Conservation (phyloP, 2,888 invertebrate genomes). For the Chaetoderma sp. region DNA sequence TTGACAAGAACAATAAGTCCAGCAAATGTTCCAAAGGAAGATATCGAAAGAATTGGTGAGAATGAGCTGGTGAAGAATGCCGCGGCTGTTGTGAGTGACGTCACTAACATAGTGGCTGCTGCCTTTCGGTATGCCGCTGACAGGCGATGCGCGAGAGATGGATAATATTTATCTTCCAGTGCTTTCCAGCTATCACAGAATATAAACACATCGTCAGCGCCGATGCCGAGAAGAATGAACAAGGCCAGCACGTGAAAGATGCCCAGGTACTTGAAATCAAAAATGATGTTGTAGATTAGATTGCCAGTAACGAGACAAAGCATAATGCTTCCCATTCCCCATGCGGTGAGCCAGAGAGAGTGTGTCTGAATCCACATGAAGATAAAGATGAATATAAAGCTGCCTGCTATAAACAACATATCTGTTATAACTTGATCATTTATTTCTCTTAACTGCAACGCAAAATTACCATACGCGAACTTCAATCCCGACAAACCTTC, state of each 20-base stretch:
- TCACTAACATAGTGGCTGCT: slow-evolving; percentile 27
- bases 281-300: slow-evolving; percentile 10
- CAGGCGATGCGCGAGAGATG: neutral
- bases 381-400: slow-evolving; percentile 16
- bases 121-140: slow-evolving; percentile 25
- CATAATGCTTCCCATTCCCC: slow-evolving; percentile 12
- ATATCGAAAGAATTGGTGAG: slow-evolving; percentile 36
- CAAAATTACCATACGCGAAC: slow-evolving; percentile 1
- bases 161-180: neutral
- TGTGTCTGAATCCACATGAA: slow-evolving; percentile 19
- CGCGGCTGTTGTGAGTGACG: slow-evolving; percentile 29
- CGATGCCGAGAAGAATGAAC: slow-evolving; percentile 23
- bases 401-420: slow-evolving; percentile 15
- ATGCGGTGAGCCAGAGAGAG: slow-evolving; percentile 18
- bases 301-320: slow-evolving; percentile 10
- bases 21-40: slow-evolving; percentile 39
- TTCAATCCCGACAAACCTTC: too few relatives aligned
- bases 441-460: slow-evolving; percentile 4
- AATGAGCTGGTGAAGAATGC: slow-evolving; percentile 38
- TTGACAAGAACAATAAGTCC: slow-evolving; percentile 34
- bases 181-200: slow-evolving; percentile 32
- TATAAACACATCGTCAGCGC: slow-evolving; percentile 24
- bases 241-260: slow-evolving; percentile 21
- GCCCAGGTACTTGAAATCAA: slow-evolving; percentile 23
- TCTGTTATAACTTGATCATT: slow-evolving; percentile 10